These are phyloP conservation scores for Cantharis nigra DNA, from an alignment of 2,888 invertebrate species.

Conservation along the genomic window DNA sequence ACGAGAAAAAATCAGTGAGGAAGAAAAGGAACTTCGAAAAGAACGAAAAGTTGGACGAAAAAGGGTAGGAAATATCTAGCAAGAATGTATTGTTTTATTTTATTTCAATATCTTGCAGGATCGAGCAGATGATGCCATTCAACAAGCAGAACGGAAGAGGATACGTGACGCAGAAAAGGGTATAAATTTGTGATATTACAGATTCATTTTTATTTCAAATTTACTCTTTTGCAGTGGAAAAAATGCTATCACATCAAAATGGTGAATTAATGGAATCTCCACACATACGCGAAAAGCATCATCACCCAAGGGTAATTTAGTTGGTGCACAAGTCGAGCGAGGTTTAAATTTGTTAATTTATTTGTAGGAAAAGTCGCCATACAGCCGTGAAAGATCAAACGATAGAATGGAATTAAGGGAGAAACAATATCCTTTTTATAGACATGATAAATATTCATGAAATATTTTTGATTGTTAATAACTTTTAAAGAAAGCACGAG, in stretches of 20 bases:
- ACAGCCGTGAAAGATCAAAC: slow-evolving; percentile 73
- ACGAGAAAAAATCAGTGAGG: slow-evolving; percentile 71
- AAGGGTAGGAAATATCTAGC: slow-evolving; percentile 61
- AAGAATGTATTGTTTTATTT: neutral
- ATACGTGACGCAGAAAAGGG: slow-evolving; percentile 81
- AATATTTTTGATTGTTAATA: slow-evolving; percentile 21
- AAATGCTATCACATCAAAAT: slow-evolving; percentile 73
- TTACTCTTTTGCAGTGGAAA: slow-evolving; percentile 55
- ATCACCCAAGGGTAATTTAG: slow-evolving; percentile 70
- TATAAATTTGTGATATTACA: slow-evolving; percentile 47
- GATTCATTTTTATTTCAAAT: neutral
- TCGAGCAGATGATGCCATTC: slow-evolving; percentile 70
- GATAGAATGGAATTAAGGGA: slow-evolving; percentile 75
- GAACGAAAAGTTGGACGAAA: slow-evolving; percentile 82
- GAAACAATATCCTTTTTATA: slow-evolving; percentile 80
- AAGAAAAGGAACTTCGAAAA: slow-evolving; percentile 79
- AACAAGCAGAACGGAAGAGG: slow-evolving; percentile 71
- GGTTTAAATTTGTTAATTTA: slow-evolving; percentile 43
- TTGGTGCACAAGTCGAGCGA: neutral
- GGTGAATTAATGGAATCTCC: slow-evolving; percentile 71
- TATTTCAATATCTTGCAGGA: slow-evolving; percentile 55
- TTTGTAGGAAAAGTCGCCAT: slow-evolving; percentile 78
- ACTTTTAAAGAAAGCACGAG: slow-evolving; percentile 11
- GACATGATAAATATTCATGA: slow-evolving; percentile 21
- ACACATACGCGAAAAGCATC: slow-evolving; percentile 70